phyloP scores from a whole-genome alignment of 2,888 invertebrate species.

The Athalia cordata region DNA sequence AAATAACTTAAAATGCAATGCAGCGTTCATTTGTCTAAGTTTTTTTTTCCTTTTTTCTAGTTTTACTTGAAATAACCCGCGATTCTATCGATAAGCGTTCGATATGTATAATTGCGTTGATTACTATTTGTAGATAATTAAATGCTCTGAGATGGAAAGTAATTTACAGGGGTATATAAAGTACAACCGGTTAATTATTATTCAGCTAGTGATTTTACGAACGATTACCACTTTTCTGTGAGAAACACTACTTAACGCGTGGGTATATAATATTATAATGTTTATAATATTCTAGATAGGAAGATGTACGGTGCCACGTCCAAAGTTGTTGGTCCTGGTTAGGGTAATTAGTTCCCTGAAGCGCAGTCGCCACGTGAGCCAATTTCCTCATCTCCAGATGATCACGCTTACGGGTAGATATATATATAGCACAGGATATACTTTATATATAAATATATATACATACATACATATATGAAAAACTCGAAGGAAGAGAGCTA shows the following conservation, averaged over 20 bases:
- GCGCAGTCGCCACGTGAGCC: slow-evolving; percentile 28
- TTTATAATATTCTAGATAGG: neutral
- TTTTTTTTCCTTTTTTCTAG: too few relatives aligned
- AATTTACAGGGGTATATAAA: neutral
- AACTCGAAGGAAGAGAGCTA: neutral
- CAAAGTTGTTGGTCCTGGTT: neutral
- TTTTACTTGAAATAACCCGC: neutral
- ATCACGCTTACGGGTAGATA: neutral
- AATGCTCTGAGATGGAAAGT: neutral
- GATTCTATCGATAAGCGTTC: slow-evolving; percentile 21
- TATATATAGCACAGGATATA: neutral
- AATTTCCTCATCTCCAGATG: slow-evolving; percentile 16
- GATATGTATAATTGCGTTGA: neutral
- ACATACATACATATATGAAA: neutral
- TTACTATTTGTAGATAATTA: too few relatives aligned
- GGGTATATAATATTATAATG: neutral
- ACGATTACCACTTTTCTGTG: too few relatives aligned
- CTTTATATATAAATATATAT: neutral
- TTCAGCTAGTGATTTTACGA: too few relatives aligned
- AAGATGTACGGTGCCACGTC: neutral
- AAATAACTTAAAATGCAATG: too few relatives aligned
- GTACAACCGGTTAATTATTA: too few relatives aligned
- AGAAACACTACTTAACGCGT: too few relatives aligned
- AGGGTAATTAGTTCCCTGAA: slow-evolving; percentile 28
- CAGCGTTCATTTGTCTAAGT: too few relatives aligned